Base-by-base conservation (phyloP, 2,888 invertebrate genomes). In the Zygogramma bicolorata region DNA sequence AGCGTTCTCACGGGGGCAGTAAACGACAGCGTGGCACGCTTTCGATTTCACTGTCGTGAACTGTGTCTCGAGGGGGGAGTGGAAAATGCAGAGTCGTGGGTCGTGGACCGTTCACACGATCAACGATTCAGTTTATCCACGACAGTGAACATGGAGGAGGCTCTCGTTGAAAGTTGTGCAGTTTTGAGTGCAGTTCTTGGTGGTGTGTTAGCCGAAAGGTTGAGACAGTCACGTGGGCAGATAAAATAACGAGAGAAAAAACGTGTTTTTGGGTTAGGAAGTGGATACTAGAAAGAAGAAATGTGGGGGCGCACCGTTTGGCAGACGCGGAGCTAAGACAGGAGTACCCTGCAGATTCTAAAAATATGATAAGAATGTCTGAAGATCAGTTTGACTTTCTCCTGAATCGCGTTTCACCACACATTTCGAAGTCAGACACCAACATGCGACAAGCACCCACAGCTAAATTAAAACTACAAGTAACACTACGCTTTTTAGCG, bases 351-450 rank as follows among this genome's bases (percentile, higher is more conserved):
- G 59, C 13, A 59, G 59, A 59, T 59, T 59, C 29, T 59, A 59
- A 22, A 59, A 59, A 59, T 18, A 7, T 59, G 27, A 6, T 59
- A 59, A 13, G 59, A 59, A 59, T 59, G 59, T 59, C 59, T 59
- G 59, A 20, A 57, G 18, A 57, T 20, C 57, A 57, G 57, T 57
- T 57, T 57, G 57, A 59, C 18, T 59, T 15, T 27, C 59, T 59
- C 59, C 59, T 59, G 59, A 18, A 59, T 15, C 59, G 59, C 6
- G 59, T 59, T 15, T 10, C 59, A 7, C 13, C 13, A 59, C 59
- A 59, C 8, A 59, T 31, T 59, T 59, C 18, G 18, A 59, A 59
- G 18, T 59, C 34, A 31, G 15, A 88, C 31, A 40, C 40, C 40
- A 40, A 40, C 34, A 34, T 34, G 34, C 8, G 34, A 22, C 20